These are phyloP conservation scores for Ptychoptera albimana DNA, from an alignment of 2,888 invertebrate species.

Conservation along the genomic window DNA sequence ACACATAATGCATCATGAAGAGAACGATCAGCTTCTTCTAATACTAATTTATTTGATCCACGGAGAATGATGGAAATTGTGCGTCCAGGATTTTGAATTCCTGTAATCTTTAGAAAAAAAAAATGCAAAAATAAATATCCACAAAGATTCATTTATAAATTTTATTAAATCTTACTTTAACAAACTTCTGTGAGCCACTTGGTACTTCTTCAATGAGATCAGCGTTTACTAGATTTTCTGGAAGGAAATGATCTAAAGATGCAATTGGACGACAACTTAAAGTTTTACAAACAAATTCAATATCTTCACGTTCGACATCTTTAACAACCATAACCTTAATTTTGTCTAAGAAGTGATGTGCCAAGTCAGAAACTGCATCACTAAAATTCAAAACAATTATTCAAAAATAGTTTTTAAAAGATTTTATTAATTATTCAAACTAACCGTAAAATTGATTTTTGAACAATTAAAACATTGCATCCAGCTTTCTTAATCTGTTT, in stretches of 20 bases:
- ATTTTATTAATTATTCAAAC: slow-evolving; percentile 7
- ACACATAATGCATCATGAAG: slow-evolving; percentile 83
- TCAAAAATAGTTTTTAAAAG: not conserved
- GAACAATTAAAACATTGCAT: slow-evolving; percentile 91
- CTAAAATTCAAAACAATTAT: slow-evolving; percentile 30
- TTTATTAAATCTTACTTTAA: slow-evolving; percentile 44
- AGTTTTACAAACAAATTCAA: slow-evolving; percentile 94
- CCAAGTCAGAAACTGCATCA: slow-evolving; percentile 93
- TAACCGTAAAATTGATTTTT: slow-evolving; percentile 60
- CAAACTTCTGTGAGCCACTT: slow-evolving; percentile 76
- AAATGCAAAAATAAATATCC: not conserved
- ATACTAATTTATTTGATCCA: slow-evolving; percentile 67
- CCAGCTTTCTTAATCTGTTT: slow-evolving; percentile 98
- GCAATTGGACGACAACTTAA: slow-evolving; percentile 91
- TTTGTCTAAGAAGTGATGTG: slow-evolving; percentile 95
- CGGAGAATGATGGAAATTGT: slow-evolving; percentile 89
- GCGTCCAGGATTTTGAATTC: slow-evolving; percentile 70
- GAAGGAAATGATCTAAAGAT: slow-evolving; percentile 91
- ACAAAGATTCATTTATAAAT: not conserved
- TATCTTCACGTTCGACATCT: slow-evolving; percentile 95
- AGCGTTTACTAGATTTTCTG: slow-evolving; percentile 82
- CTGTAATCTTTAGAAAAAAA: slow-evolving; percentile 46
- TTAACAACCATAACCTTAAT: slow-evolving; percentile 98
- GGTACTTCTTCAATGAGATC: slow-evolving; percentile 89
- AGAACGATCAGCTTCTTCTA: slow-evolving; percentile 82